Conservation (phyloP, 2,888 invertebrate species). For the Eudasyphora cyanicolor region DNA sequence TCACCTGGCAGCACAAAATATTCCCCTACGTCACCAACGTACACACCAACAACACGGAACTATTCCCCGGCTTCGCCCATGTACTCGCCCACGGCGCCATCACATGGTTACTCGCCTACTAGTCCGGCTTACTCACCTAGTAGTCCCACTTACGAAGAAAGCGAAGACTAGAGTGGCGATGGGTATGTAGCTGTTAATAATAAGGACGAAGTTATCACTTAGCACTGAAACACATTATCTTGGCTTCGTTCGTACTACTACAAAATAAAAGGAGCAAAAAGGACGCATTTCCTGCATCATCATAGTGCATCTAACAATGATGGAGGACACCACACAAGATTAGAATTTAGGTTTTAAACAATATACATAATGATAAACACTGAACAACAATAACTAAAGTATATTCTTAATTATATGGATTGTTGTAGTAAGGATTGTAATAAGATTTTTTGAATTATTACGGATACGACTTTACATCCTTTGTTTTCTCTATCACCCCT, state of each 20-base stretch:
- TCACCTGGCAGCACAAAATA: constrained; percentile 91
- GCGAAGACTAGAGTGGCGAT: constrained; percentile 70
- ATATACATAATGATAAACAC: constrained; percentile 5
- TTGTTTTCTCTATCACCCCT: not conserved
- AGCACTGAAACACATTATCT: not conserved
- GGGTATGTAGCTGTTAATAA: not conserved
- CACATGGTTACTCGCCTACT: constrained; percentile 87
- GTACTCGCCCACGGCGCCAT: constrained; percentile 89
- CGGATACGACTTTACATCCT: not conserved
- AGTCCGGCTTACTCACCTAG: constrained; percentile 86
- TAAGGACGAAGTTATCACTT: not conserved
- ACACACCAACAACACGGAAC: constrained; percentile 85
- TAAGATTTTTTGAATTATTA: constrained; percentile 12
- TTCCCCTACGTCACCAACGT: constrained; percentile 87
- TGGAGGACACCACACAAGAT: not conserved
- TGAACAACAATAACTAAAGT: constrained; percentile 6
- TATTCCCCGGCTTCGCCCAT: constrained; percentile 85
- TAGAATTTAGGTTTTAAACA: constrained; percentile 34
- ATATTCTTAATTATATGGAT: constrained; percentile 37
- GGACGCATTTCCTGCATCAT: constrained; percentile 28
- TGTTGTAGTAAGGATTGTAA: constrained; percentile 31
- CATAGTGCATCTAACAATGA: not conserved
- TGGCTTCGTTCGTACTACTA: not conserved
- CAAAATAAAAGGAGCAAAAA: constrained; percentile 10
- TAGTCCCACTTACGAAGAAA: constrained; percentile 81